Evolutionary conservation across 2,797 vertebrate genomes (phyloP).

Genomic region (Propithecus perrieri): DNA sequence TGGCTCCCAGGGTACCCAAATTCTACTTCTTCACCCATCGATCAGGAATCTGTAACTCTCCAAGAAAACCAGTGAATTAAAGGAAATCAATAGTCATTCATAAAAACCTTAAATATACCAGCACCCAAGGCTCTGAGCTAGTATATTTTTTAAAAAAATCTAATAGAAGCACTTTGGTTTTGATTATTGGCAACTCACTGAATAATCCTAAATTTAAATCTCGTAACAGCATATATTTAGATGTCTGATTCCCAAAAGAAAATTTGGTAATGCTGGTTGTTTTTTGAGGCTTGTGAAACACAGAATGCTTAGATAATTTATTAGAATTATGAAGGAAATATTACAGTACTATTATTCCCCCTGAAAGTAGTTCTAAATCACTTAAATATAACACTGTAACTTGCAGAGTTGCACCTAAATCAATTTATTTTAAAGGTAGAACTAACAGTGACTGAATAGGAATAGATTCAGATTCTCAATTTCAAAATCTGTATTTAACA

Average conservation of each 20-base stretch:
- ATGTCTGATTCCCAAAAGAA: background rate
- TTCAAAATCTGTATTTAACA: background rate
- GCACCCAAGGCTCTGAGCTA: background rate
- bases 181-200: background rate
- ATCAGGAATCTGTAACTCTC: background rate
- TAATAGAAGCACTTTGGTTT: background rate
- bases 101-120: background rate
- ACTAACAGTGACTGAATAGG: background rate
- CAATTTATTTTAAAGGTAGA: background rate
- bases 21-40: background rate
- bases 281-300: background rate
- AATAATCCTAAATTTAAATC: constrained; percentile 24
- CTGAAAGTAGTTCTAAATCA: background rate
- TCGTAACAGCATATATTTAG: background rate
- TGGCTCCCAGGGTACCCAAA: background rate
- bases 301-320: background rate
- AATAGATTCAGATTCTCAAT: background rate
- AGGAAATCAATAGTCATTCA: constrained; percentile 2
- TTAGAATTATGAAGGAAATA: background rate
- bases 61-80: constrained; percentile 21
- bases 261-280: background rate
- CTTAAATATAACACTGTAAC: background rate
- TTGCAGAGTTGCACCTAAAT: background rate
- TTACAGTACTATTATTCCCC: background rate
- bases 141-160: background rate